Evolutionary conservation across 2,113 vertebrate species (phyloP), one percentile per base, ranked within the genome.

Genomic region (Gopherus flavomarginatus): DNA sequence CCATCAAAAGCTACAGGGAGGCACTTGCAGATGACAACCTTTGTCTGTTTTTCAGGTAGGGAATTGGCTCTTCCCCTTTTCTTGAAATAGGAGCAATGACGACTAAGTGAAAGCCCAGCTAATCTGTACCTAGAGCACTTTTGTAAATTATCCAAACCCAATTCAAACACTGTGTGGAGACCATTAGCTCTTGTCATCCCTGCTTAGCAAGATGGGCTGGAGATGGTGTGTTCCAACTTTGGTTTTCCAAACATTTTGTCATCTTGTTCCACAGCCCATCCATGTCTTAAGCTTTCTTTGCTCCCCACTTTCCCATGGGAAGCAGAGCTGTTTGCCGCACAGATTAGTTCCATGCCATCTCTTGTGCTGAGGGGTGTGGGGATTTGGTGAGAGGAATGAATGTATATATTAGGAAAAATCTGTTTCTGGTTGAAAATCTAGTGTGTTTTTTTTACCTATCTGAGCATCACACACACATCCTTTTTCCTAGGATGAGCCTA

Each of bases 51-150:
- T 35, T 1, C 42, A 2, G 2, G 2, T 26, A 38, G 75, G 79
- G 92, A 93, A 90, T 92, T 87, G 14, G 38, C 47, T 91, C 80
- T 94, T 92, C 87, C 88, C 86, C 85, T 90, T 27, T 80, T 78
- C 86, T 84, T 77, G 42, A 90, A 87, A 56, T 19, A 59, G 84
- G 93, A 93, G 83, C 79, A 69, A 54, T 83, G 59, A 92, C 86
- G 2, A 3, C 21, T 92, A 79, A 86, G 42, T 1, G 35, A 72
- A 91, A 69, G 72, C 19, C 0, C 29, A 72, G 0, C 83, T 50
- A 24, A 47, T 92, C 54, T 53, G 89, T 93, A 86, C 84, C 90
- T 95, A 72, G 81, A 87, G 5, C 81, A 10, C 7, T 79, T 65
- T 42, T 77, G 84, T 77, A 83, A 96, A 69, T 81, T 26, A 31